Evolutionary conservation across 2,888 invertebrate species (phyloP).

Genomic region (Agrochola litura): DNA sequence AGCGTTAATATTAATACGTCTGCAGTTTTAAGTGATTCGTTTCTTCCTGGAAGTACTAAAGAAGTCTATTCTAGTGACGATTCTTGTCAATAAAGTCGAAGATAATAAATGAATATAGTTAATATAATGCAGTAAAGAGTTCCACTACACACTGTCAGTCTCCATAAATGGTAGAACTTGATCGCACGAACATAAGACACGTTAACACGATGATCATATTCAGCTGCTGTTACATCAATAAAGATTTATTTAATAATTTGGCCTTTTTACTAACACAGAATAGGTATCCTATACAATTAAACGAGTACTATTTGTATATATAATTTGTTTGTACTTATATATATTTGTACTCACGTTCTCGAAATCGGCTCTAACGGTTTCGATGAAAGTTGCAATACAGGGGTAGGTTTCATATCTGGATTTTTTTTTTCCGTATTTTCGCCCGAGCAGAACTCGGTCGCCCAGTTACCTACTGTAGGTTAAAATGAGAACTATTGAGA

Average conservation of each 20-base stretch:
- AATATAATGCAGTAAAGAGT: no score
- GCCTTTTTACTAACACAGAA: neutral
- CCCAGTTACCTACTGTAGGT: no score
- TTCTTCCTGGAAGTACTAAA: neutral
- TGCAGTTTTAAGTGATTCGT: neutral
- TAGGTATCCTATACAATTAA: no score
- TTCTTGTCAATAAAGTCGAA: neutral
- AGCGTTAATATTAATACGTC: neutral
- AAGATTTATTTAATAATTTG: conserved; percentile 48
- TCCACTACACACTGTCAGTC: neutral
- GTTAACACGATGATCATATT: conserved; percentile 28
- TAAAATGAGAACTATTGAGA: neutral
- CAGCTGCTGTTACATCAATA: conserved; percentile 37
- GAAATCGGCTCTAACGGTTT: no score
- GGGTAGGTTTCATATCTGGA: no score
- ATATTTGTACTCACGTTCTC: no score
- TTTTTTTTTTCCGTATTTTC: no score
- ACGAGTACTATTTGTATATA: no score
- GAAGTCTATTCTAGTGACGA: neutral
- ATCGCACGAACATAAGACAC: neutral
- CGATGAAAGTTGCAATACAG: no score
- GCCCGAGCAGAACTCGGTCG: no score
- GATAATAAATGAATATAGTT: neutral
- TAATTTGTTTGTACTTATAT: no score
- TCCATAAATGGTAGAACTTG: neutral